Base-by-base conservation (phyloP, 2,888 invertebrate species). In the Athripsodes cinereus region DNA sequence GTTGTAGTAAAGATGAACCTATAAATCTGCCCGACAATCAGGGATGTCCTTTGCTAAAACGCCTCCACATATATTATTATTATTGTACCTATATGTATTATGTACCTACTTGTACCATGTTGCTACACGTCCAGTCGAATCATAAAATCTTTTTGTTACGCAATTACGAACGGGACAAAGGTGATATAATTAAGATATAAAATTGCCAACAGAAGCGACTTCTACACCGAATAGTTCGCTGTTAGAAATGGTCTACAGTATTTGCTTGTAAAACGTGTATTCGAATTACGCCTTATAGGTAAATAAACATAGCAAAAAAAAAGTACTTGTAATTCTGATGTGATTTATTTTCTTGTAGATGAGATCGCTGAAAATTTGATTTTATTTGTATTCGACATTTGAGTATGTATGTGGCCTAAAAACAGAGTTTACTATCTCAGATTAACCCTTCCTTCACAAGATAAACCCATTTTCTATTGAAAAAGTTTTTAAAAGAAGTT, bases 11-110 rank as follows among this genome's bases (percentile, higher is more conserved):
- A 26, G 26, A 26, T 5, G 53, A 52, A 21, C 53, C 54, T 61
- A 61, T 62, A 61, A 61, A 61, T 46, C 54, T 52, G 51, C 62
- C 62, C 61, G 57, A 58, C 60, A 61, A 62, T 62, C 62, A 62
- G 57, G 26, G 3, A 26, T 10, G 26, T 26, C 26, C 10, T 26
- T 26, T 3, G 26, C 10, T 26, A 6, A 10, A 49, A 34, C 52
- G 22, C 49, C 53, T 51, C 18, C 40, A 8, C n/a, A n/a, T 31
- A 31, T 31, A 31, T 31, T 31, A 31, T 31, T n/a, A n/a, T n/a
- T n/a, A n/a, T n/a, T n/a, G n/a, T n/a, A n/a, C n/a, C n/a, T n/a
- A n/a, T n/a, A n/a, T n/a, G n/a, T n/a, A n/a, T n/a, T n/a, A n/a
- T n/a, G n/a, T n/a, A n/a, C n/a, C n/a, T n/a, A n/a, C n/a, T n/a